Conservation (phyloP, 92 coral and sea anemone species). For the Bergia puertoricense region DNA sequence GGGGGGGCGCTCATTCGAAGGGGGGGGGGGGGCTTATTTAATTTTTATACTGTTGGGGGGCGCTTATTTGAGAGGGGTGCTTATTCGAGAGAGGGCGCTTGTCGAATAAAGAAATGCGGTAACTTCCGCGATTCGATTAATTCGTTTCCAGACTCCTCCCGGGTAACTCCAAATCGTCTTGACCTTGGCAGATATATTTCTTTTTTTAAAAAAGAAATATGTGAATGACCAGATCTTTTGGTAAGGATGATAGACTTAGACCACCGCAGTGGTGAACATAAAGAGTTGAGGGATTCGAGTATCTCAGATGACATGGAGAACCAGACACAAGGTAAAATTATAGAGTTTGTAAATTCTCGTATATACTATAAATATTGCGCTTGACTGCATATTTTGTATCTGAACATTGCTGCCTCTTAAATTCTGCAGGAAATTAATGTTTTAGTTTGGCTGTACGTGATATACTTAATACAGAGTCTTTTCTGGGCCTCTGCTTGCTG, state of each 20-base stretch:
- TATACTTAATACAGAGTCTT: neutral
- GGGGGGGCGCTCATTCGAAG: too few relatives aligned
- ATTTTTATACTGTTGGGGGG: too few relatives aligned
- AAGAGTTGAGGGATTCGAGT: neutral
- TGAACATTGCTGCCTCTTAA: neutral
- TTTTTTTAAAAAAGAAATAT: too few relatives aligned
- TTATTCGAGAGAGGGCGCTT: too few relatives aligned
- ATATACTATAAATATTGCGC: neutral
- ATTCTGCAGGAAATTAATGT: neutral
- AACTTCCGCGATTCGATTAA: too few relatives aligned
- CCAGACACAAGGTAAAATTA: neutral
- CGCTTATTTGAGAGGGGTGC: too few relatives aligned
- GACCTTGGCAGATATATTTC: too few relatives aligned
- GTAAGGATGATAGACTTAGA: neutral
- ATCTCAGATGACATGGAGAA: neutral
- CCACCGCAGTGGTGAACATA: neutral
- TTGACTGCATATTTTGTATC: neutral
- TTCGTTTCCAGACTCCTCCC: too few relatives aligned
- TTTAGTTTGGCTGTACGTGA: neutral
- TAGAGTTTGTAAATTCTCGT: neutral
- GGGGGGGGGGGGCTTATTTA: too few relatives aligned
- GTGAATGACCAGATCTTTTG: neutral
- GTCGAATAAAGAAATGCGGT: too few relatives aligned
- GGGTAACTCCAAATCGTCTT: too few relatives aligned
- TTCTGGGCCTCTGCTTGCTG: too few relatives aligned